Percentiles rank a stretch among this genome's conserved stretches.
Evolutionary conservation across 2,113 vertebrate genomes (phyloP).

Genomic region (Anser cygnoides): DNA sequence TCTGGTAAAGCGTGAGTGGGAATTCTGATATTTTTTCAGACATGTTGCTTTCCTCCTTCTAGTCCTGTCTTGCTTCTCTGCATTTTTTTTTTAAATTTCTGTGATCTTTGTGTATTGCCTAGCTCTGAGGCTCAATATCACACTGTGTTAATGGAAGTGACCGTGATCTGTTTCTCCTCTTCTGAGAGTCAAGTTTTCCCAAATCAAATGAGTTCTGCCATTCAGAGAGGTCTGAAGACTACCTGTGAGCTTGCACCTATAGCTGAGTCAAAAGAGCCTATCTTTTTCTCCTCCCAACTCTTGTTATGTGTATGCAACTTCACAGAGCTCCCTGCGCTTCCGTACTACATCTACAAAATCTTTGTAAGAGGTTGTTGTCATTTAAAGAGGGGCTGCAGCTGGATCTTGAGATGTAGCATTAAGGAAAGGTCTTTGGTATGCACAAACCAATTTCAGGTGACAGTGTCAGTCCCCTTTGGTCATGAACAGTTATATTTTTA

Average conservation of each 20-base stretch:
- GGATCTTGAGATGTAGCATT: not conserved
- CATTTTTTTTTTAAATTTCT: not conserved
- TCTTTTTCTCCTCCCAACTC: rapidly evolving
- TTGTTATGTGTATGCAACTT: too few species aligned
- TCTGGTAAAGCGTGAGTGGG: not conserved
- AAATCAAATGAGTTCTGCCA: not conserved
- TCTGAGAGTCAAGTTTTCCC: not conserved
- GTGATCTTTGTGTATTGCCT: not conserved
- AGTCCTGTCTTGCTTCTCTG: not conserved
- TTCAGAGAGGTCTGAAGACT: too few species aligned
- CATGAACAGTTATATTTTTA: not conserved
- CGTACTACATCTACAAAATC: not conserved
- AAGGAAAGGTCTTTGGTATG: not conserved
- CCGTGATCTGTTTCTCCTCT: not conserved
- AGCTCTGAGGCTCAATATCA: not conserved
- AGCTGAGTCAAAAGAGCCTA: not conserved
- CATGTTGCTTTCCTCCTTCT: not conserved
- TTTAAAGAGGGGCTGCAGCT: not conserved
- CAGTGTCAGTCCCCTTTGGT: not conserved
- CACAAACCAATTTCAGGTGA: not conserved
- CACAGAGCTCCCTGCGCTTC: not conserved
- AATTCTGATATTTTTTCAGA: not conserved
- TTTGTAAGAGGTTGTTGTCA: not conserved
- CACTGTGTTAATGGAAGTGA: not conserved
- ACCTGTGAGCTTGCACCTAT: too few species aligned